Percentiles rank a stretch among this genome's conserved stretches.
Evolutionary conservation across 2,797 vertebrate species (phyloP).

Genomic region (Podarcis siculus): DNA sequence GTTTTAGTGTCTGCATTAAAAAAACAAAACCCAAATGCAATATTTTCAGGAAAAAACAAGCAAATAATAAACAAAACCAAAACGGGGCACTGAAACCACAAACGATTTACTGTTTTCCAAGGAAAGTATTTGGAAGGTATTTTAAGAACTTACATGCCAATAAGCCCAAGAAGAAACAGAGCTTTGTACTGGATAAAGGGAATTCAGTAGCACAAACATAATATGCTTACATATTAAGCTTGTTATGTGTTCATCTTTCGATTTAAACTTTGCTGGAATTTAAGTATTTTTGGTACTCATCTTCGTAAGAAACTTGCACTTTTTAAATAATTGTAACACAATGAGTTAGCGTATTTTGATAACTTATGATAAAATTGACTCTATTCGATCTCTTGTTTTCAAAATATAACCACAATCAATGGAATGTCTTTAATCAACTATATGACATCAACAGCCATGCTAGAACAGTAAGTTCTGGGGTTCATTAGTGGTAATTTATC

Average conservation of each 20-base stretch:
- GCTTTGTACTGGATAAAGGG: background rate
- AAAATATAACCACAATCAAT: background rate
- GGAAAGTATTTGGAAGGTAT: background rate
- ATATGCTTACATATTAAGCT: background rate
- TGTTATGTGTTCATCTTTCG: background rate
- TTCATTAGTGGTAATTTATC: accelerated
- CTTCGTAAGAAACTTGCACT: background rate
- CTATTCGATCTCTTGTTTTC: background rate
- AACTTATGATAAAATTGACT: background rate
- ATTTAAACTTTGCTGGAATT: background rate
- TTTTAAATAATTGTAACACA: background rate
- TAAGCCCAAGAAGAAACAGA: background rate
- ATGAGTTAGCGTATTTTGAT: background rate
- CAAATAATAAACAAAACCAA: background rate
- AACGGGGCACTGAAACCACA: background rate
- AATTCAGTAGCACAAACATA: background rate
- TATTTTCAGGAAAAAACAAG: background rate
- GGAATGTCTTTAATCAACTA: background rate
- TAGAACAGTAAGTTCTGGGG: background rate
- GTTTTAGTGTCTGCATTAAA: background rate
- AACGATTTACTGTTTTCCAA: background rate
- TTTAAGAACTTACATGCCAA: background rate
- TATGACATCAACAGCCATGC: background rate
- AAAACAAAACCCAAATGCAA: too few relatives aligned
- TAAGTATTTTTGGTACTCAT: background rate